A percentile compares a stretch with the other conserved stretches of the same genome.
phyloP scores from a whole-genome alignment of 2,113 vertebrate genomes.

The Salvelinus fontinalis region DNA sequence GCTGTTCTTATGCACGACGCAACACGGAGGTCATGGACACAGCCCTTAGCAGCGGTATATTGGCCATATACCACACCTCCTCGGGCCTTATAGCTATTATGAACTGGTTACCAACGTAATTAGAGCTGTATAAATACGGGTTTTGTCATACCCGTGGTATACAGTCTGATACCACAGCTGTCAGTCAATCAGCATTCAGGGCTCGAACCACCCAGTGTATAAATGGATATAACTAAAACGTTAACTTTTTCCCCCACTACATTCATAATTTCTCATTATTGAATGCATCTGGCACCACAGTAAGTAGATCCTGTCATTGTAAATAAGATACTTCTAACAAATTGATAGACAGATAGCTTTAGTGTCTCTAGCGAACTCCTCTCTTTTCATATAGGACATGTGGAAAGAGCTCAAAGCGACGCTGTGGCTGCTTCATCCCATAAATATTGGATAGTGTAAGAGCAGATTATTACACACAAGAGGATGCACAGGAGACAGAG shows the following conservation, averaged over 20 bases:
- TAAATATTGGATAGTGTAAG: slow-evolving; percentile 31
- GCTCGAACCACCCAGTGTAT: too few relatives aligned
- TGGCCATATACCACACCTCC: too few relatives aligned
- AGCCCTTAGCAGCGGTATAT: too few relatives aligned
- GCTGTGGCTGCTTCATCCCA: slow-evolving; percentile 21
- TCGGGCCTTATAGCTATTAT: too few relatives aligned
- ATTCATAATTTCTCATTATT: background rate
- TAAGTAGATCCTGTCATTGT: too few relatives aligned
- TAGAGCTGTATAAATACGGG: too few relatives aligned
- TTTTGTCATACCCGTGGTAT: too few relatives aligned
- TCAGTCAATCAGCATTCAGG: too few relatives aligned
- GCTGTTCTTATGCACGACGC: too few relatives aligned
- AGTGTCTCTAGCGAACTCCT: background rate
- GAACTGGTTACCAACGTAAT: too few relatives aligned
- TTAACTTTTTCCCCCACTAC: background rate
- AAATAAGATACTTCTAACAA: background rate
- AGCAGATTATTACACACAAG: background rate
- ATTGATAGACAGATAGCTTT: background rate
- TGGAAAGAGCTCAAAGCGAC: slow-evolving; percentile 18
- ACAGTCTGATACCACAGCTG: too few relatives aligned
- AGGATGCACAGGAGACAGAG: slow-evolving; percentile 20
- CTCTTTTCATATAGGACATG: slow-evolving; percentile 13
- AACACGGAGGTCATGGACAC: too few relatives aligned
- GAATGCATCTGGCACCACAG: background rate
- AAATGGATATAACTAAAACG: background rate